Base-by-base conservation (phyloP, 2,888 invertebrate species). In the Malthinus seriepunctatus region DNA sequence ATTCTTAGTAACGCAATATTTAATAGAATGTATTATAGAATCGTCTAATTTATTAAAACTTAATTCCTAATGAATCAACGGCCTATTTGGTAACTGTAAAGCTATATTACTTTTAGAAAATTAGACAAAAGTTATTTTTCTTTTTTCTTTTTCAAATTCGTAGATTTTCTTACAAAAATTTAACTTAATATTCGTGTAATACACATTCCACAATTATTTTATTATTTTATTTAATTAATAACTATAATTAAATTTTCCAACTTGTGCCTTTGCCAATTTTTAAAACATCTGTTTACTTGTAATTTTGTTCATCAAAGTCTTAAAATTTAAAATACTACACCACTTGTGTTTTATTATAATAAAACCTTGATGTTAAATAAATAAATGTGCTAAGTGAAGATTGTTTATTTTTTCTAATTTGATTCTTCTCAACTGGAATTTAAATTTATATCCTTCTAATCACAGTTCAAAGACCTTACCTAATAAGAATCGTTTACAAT, bases 171-270 rank as follows among this genome's bases (percentile, higher is more conserved):
- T 46, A 23, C 35, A 38, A 48, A 44, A 56, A 55, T 56, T 58
- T 51, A 39, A 48, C 62, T 61, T 54, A 56, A 62, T 60, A 63
- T 63, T 60, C 63, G 55, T 53, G 50, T 57, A 57, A 62, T 58
- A 56, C 23, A 23, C 61, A 63, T 63, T 57, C 61, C 60, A 58
- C 49, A 15, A 15, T 46, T 14, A 59, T 55, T 51, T 47, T 51
- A 49, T 56, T 60, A 55, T 63, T 44, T 56, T 51, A 55, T 63
- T 62, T 55, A 54, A 56, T 54, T 60, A 54, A 54, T 63, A 65
- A 64, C 67, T 63, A n/a, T n/a, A 69, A 71, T 73, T 75, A 71
- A 72, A 74, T 73, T 75, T 76, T 76, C 75, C 76, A 75, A 77
- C 75, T 76, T 73, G 77, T 77, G 77, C 77, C 77, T 77, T 77